phyloP scores from a whole-genome alignment of 1,140 invertebrate species.

The fruit fly (Drosophila melanogaster) region DNA sequence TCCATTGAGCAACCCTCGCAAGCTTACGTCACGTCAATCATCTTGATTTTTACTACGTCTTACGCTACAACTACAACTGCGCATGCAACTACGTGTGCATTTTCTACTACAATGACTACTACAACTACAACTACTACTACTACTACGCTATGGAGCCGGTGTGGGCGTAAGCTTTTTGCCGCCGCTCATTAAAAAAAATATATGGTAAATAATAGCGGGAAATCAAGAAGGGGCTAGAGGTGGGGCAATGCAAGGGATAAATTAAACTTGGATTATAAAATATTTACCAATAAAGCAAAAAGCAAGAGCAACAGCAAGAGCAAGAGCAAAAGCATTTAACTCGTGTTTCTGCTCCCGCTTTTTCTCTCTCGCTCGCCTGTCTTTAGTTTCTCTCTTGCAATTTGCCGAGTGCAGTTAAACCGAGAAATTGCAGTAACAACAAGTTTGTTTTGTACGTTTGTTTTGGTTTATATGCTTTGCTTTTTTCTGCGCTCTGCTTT shows the following conservation, averaged over 20 bases:
- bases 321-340: conserved; percentile 21
- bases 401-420: conserved; percentile 64
- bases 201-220: no score
- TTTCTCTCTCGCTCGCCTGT: background rate
- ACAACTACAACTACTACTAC: conserved; percentile 1
- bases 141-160: conserved; percentile 5
- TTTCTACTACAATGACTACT: background rate
- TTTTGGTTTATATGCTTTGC: conserved; percentile 38
- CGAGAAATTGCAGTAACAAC: conserved; percentile 25
- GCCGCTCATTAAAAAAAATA: background rate
- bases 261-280: background rate
- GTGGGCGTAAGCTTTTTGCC: conserved; percentile 21
- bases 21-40: conserved; percentile 41
- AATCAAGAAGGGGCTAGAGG: no score
- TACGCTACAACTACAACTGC: conserved; percentile 41
- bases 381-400: conserved; percentile 15
- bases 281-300: no score
- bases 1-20: conserved; percentile 48
- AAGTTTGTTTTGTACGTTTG: conserved; percentile 14
- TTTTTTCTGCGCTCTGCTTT: conserved; percentile 3
- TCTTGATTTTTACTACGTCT: conserved; percentile 37
- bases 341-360: conserved; percentile 3
- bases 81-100: conserved; percentile 16
- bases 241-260: no score
- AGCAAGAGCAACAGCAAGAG: background rate